Percentiles rank a stretch among this genome's conserved stretches.
Conservation (phyloP, 2,888 invertebrate species). For the Cheilosia pagana region DNA sequence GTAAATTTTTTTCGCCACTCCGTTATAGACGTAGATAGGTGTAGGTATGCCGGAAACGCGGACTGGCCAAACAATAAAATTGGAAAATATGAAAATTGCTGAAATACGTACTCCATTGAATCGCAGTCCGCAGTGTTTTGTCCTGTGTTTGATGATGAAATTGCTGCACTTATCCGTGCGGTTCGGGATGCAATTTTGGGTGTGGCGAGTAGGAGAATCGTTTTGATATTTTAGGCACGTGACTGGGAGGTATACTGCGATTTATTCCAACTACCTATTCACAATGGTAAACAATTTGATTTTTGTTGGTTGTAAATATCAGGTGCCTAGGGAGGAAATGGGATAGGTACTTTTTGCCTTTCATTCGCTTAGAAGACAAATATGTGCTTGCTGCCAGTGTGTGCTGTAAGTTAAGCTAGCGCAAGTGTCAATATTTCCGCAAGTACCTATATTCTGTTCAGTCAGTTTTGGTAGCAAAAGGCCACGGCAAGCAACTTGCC, state of each 20-base stretch:
- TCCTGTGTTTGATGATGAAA: constrained; percentile 27
- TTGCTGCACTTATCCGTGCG: constrained; percentile 29
- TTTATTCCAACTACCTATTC: constrained; percentile 2
- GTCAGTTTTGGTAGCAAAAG: no score
- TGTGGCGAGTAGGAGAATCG: constrained; percentile 1
- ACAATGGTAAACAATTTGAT: neutral
- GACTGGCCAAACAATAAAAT: constrained; percentile 28
- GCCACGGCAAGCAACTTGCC: no score
- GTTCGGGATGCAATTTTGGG: constrained; percentile 9
- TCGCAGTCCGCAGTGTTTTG: constrained; percentile 7
- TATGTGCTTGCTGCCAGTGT: no score
- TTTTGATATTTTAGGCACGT: constrained; percentile 21
- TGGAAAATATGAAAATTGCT: constrained; percentile 53
- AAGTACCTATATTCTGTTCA: no score
- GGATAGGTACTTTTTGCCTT: no score
- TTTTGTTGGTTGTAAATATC: neutral
- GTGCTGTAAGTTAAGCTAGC: no score
- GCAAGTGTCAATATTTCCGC: no score
- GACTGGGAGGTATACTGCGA: constrained; percentile 3
- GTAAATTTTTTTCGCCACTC: neutral
- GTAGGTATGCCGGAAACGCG: constrained; percentile 1
- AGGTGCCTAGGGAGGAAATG: neutral
- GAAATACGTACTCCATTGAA: constrained; percentile 19
- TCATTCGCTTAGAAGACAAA: no score
- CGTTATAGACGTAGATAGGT: neutral